Evolutionary conservation across 2,797 vertebrate species (phyloP).

Genomic region (Lateolabrax maculatus): DNA sequence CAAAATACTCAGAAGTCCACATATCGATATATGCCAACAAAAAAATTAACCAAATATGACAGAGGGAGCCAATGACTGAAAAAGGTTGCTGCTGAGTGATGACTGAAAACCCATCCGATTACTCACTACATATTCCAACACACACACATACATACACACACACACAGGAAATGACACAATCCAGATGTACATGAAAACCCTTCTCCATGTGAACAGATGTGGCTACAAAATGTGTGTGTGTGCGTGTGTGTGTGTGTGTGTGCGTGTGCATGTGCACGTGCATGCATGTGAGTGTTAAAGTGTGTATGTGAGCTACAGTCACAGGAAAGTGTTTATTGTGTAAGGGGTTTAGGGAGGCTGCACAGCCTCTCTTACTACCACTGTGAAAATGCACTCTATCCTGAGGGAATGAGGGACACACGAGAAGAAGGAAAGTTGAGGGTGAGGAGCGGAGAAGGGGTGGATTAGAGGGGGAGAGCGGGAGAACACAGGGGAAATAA

Average conservation of each 20-base stretch:
- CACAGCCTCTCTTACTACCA: slow-evolving; percentile 8
- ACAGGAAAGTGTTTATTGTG: slow-evolving; percentile 59
- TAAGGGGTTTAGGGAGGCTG: slow-evolving; percentile 67
- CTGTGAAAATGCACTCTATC: slow-evolving; percentile 11
- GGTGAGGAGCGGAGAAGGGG: background rate
- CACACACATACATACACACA: slow-evolving; percentile 27
- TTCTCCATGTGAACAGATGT: slow-evolving; percentile 74
- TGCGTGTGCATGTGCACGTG: slow-evolving; percentile 5
- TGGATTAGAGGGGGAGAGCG: background rate
- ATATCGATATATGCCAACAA: background rate
- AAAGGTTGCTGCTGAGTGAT: slow-evolving; percentile 60
- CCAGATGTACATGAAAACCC: slow-evolving; percentile 75
- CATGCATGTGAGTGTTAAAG: slow-evolving; percentile 22
- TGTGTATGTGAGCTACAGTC: slow-evolving; percentile 38
- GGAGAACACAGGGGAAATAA: background rate
- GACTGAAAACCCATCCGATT: slow-evolving; percentile 46
- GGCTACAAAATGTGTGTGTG: slow-evolving; percentile 32
- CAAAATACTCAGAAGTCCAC: slow-evolving; percentile 7
- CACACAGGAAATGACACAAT: slow-evolving; percentile 47
- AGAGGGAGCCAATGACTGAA: slow-evolving; percentile 46
- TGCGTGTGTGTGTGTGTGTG: slow-evolving; percentile 17
- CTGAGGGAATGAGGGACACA: background rate
- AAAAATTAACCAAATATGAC: too few relatives aligned
- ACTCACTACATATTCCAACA: slow-evolving; percentile 42
- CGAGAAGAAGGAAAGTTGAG: slow-evolving; percentile 12